Conservation (phyloP, 2,888 invertebrate genomes). For the Drosophila histrio region DNA sequence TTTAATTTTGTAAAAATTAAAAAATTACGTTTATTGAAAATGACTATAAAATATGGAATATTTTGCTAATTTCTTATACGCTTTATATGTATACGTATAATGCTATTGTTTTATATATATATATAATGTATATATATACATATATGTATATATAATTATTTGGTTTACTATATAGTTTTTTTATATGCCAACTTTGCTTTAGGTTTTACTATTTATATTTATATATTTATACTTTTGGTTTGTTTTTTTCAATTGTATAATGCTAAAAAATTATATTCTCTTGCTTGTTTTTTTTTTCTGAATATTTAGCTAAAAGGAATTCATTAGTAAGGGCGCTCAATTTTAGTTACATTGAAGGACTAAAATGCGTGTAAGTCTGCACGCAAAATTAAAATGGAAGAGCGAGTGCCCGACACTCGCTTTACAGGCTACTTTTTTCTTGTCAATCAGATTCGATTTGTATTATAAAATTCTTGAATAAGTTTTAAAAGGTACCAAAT, state of each 20-base stretch:
- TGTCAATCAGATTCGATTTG: slow-evolving; percentile 51
- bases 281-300: slow-evolving; percentile 58
- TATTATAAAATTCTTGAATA: slow-evolving; percentile 64
- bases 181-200: slow-evolving; percentile 60
- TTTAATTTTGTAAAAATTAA: slow-evolving; percentile 80
- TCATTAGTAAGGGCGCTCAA: slow-evolving; percentile 79
- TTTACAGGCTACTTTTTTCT: slow-evolving; percentile 71
- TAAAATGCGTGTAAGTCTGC: slow-evolving; percentile 34
- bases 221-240: slow-evolving; percentile 47
- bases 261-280: slow-evolving; percentile 78
- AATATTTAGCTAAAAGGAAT: slow-evolving; percentile 84
- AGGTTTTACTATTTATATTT: slow-evolving; percentile 52
- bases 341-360: slow-evolving; percentile 67
- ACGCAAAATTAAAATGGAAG: slow-evolving; percentile 70
- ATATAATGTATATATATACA: slow-evolving; percentile 50
- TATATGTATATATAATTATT: slow-evolving; percentile 55
- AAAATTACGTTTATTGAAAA: slow-evolving; percentile 77
- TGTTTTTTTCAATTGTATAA: slow-evolving; percentile 64
- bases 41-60: slow-evolving; percentile 78
- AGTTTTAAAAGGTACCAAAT: slow-evolving; percentile 81
- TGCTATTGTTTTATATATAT: slow-evolving; percentile 43
- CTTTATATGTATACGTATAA: slow-evolving; percentile 46
- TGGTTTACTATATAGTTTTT: slow-evolving; percentile 66
- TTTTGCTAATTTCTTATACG: slow-evolving; percentile 65
- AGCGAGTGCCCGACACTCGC: slow-evolving; percentile 54